phyloP scores from a whole-genome alignment of 2,888 invertebrate genomes.

The Scrobipalpa costella region DNA sequence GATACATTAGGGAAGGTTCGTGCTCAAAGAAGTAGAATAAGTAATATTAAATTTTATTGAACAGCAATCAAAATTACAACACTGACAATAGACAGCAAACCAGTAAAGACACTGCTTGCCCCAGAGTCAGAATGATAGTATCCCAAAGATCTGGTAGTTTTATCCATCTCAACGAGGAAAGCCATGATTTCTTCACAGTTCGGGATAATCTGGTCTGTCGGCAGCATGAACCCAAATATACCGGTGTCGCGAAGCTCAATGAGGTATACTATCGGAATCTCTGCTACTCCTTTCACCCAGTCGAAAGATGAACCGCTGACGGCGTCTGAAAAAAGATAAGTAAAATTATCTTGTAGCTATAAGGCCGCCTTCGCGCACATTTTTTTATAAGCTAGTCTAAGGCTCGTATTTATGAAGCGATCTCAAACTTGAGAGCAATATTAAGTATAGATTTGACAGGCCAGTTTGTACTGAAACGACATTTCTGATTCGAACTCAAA shows the following conservation, averaged over 20 bases:
- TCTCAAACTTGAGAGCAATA: too few species aligned
- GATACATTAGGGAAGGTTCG: too few species aligned
- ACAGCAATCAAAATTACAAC: slow-evolving; percentile 33
- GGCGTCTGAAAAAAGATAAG: slow-evolving; percentile 57
- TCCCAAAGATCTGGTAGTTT: slow-evolving; percentile 45
- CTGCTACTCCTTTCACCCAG: slow-evolving; percentile 78
- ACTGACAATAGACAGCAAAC: slow-evolving; percentile 35
- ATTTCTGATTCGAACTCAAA: too few species aligned
- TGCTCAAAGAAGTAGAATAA: too few species aligned
- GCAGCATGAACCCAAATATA: slow-evolving; percentile 77
- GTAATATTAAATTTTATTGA: background rate
- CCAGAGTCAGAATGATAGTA: slow-evolving; percentile 42
- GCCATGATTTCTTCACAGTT: slow-evolving; percentile 70
- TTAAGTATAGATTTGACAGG: too few species aligned
- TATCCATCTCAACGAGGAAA: slow-evolving; percentile 59
- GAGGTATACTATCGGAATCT: slow-evolving; percentile 77
- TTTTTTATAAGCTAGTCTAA: too few species aligned
- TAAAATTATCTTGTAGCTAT: background rate
- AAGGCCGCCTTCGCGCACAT: too few species aligned
- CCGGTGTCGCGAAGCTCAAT: slow-evolving; percentile 81
- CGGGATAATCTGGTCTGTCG: slow-evolving; percentile 70
- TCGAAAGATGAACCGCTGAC: slow-evolving; percentile 74
- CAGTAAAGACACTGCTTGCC: slow-evolving; percentile 31
- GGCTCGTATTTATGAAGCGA: too few species aligned
- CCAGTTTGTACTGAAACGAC: too few species aligned